phyloP scores from a whole-genome alignment of 2,888 invertebrate genomes.

The Scaptomyza caliginosa region DNA sequence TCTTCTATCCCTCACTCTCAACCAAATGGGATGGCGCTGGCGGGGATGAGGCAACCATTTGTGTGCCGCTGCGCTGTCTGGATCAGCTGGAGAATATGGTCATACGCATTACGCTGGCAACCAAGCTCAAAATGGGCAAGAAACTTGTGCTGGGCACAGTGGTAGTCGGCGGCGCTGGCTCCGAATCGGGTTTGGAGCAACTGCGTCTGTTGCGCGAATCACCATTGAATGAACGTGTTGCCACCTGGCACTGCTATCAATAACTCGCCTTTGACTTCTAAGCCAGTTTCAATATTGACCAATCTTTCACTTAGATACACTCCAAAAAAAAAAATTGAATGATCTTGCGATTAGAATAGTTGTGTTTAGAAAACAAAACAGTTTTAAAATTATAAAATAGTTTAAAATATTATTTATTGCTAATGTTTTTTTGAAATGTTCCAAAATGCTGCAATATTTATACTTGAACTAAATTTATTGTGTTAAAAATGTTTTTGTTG shows the following conservation, averaged over 20 bases:
- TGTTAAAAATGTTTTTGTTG: too few relatives aligned
- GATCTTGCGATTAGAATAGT: not conserved
- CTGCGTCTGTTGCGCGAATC: conserved; percentile 72
- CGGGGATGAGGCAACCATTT: conserved; percentile 82
- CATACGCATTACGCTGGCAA: conserved; percentile 82
- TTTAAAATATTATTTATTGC: not conserved
- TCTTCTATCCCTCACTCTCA: conserved; percentile 90
- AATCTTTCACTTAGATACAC: not conserved
- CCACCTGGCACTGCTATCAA: conserved; percentile 83
- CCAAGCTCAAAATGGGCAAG: conserved; percentile 83
- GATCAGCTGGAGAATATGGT: conserved; percentile 79
- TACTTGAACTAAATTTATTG: too few relatives aligned
- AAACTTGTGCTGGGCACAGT: conserved; percentile 83
- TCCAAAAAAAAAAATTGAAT: not conserved
- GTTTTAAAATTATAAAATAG: not conserved
- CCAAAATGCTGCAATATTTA: not conserved
- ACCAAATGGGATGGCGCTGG: conserved; percentile 87
- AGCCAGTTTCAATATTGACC: conserved; percentile 7
- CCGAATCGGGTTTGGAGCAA: conserved; percentile 77
- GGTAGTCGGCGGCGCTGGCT: conserved; percentile 63
- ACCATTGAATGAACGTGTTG: conserved; percentile 76
- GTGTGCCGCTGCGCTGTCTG: conserved; percentile 75
- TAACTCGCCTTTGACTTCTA: conserved; percentile 52
- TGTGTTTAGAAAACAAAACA: not conserved
- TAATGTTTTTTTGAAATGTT: not conserved